Evolutionary conservation across 2,888 invertebrate genomes (phyloP).

Genomic region (Drosophila pseudotalamancana): DNA sequence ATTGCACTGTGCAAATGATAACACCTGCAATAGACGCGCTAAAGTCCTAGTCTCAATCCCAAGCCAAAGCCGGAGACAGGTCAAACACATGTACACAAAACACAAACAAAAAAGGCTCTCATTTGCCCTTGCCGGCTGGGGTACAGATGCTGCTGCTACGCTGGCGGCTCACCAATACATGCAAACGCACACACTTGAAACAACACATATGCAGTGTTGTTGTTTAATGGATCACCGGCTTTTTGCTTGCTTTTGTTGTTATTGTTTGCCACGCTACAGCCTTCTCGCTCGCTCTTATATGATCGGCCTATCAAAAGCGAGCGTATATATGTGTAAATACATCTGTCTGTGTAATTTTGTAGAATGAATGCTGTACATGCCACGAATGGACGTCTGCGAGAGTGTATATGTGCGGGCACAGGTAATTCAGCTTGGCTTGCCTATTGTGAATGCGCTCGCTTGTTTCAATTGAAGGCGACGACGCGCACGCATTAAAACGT

Average conservation of each 20-base stretch:
- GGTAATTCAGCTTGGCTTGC: constrained; percentile 68
- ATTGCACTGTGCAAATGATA: constrained; percentile 18
- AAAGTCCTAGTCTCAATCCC: constrained; percentile 34
- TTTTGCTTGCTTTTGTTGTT: constrained; percentile 69
- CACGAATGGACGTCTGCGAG: constrained; percentile 42
- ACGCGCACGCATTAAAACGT: constrained; percentile 61
- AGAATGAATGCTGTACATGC: constrained; percentile 71
- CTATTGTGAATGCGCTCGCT: constrained; percentile 64
- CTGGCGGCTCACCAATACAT: constrained; percentile 55
- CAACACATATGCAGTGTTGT: constrained; percentile 33
- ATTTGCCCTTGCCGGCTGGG: constrained; percentile 60
- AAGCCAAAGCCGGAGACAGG: constrained; percentile 47
- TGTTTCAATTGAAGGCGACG: constrained; percentile 63
- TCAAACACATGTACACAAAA: constrained; percentile 29
- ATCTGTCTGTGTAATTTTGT: constrained; percentile 25
- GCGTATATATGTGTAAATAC: constrained; percentile 11
- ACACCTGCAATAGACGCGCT: constrained; percentile 58
- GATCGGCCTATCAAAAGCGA: constrained; percentile 39
- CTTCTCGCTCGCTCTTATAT: constrained; percentile 54
- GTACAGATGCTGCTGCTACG: constrained; percentile 74
- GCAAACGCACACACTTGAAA: constrained; percentile 22
- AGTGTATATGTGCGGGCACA: constrained; percentile 47
- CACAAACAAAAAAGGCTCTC: constrained; percentile 62
- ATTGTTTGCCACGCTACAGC: constrained; percentile 56
- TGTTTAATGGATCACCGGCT: constrained; percentile 75